Evolutionary conservation across 2,888 invertebrate genomes (phyloP), one percentile per base, ranked within the genome.

Genomic region (Tortricodes alternella): DNA sequence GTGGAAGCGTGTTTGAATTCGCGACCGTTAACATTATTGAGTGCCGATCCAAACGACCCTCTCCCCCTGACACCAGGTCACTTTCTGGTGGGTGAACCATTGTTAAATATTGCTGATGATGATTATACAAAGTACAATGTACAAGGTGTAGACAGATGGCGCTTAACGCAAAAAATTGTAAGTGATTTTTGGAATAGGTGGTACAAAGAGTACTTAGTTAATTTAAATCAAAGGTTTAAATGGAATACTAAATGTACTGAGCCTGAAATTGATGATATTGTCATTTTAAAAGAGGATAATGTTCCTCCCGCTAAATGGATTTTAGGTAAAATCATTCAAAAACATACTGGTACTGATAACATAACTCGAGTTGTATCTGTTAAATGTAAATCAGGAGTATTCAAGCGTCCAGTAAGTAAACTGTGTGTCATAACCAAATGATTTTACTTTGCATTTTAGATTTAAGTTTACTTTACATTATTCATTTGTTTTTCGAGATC

Each of bases 281-380:
- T 56, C 21, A 16, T 61, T n/a, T 6, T 61, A 6, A 58, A 34
- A 44, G 53, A 58, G 9, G 49, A 58, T 8, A 61, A 61, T 50
- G 16, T 61, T 6, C 58, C 58, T 27, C 56, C 61, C n/a, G 44
- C 52, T 9, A 58, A 50, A 51, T 59, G 53, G 58, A 23, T 59
- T 41, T 37, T 61, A 24, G 53, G 61, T 5, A 58, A 41, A 41
- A 49, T 61, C 4, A 29, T 56, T 11, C 8, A 57, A 24, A 59
- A 61, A 24, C 53, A 53, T 35, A 9, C 43, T 16, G 58, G 58
- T 3, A 29, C 41, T 24, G 58, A 61, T 16, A 56, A 56, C 34
- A 21, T 61, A 11, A 61, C 61, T 57, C 59, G 59, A 44, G 49
- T 52, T 51, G 57, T 48, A 8, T 15, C 27, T 43, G 27, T 43